These are phyloP conservation scores for Dendrophyllia cribrosa DNA, from an alignment of 64 coral and sea anemone genomes.

Conservation along the genomic window DNA sequence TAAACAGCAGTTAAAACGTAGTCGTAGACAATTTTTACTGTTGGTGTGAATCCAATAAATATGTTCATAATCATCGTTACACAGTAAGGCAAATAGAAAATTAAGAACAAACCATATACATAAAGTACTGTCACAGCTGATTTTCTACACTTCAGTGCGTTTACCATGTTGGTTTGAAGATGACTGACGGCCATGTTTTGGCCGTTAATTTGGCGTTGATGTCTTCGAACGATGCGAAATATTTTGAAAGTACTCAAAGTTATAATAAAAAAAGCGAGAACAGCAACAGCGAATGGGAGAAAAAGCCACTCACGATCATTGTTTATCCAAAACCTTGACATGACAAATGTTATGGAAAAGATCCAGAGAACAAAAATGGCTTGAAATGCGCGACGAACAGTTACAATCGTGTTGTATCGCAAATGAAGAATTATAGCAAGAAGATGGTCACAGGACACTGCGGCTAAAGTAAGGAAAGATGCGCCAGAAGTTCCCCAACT, in stretches of 20 bases:
- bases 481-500: background rate
- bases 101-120: conserved; percentile 52
- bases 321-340: background rate
- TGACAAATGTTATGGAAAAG: no score
- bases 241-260: conserved; percentile 42
- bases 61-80: background rate
- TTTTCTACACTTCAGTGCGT: no score
- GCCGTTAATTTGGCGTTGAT: background rate
- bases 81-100: conserved; percentile 67
- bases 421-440: no score
- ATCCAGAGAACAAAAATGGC: no score
- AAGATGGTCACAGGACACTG: no score
- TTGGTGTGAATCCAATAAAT: no score
- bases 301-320: background rate
- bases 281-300: background rate
- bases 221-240: background rate
- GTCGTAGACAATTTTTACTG: no score
- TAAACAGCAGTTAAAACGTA: background rate
- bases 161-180: background rate
- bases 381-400: no score
- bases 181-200: conserved; percentile 32
- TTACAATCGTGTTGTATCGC: no score
- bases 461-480: no score
- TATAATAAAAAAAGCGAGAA: conserved; percentile 9
- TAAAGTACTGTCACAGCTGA: conserved; percentile 24